Evolutionary conservation across 2,113 vertebrate genomes (phyloP), one percentile per base, ranked within the genome.

Genomic region (Microcebus jonahi): DNA sequence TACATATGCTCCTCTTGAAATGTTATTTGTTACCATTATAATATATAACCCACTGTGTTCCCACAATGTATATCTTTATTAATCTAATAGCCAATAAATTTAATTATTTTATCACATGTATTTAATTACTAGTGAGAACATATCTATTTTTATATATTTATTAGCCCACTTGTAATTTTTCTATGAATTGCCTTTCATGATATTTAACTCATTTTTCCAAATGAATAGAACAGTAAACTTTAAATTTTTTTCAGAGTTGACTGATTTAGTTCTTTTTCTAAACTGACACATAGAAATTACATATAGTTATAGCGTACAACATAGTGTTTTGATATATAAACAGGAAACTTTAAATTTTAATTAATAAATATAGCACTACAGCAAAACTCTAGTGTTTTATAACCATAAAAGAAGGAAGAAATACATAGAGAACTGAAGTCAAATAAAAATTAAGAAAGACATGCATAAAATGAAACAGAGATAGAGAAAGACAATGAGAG

Each of bases 181-280:
- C 68, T 73, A 71, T 83, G 29, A 93, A 68, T 53, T 96, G 25
- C 5, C 21, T 93, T 70, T 93, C 23, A 68, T 88, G 10, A 89
- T 50, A 36, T 93, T 91, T 84, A 88, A 71, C 23, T 81, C n/a
- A 48, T 88, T 88, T 88, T 96, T 93, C 27, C 89, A 96, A 39
- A 84, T 18, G 12, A 87, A 79, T 75, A 75, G 23, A 94, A 89
- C 4, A 70, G 34, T 6, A 91, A 73, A 91, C 12, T 55, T 90
- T 57, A 34, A 76, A 57, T 31, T 92, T 83, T 71, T 59, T 65
- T 88, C 36, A 82, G 21, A 85, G 31, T 5, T 77, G 11, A 83
- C 3, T 80, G 5, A 34, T 27, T 67, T 53, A n/a, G 11, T 55
- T 91, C 36, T 34, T 63, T 63, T 73, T 91, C 65, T 81, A 36